Evolutionary conservation across 2,113 vertebrate species (phyloP).

Genomic region (Entomyzon cyanotis): DNA sequence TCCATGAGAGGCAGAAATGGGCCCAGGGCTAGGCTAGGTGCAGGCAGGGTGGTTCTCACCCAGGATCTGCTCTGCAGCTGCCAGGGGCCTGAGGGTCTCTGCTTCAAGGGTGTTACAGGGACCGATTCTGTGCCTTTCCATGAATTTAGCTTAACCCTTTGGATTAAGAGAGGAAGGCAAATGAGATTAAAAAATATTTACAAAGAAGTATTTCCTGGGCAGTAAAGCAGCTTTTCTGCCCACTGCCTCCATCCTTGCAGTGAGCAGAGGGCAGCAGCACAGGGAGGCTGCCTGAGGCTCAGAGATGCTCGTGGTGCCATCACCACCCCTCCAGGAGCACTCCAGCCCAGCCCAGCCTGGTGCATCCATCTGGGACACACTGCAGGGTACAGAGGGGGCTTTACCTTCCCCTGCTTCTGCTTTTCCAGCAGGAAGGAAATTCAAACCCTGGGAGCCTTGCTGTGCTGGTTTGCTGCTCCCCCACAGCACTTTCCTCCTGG

Average conservation of each 20-base stretch:
- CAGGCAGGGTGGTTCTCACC: neutral
- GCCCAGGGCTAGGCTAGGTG: neutral
- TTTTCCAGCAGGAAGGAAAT: neutral
- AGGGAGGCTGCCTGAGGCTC: neutral
- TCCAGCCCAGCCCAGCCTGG: neutral
- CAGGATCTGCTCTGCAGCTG: neutral
- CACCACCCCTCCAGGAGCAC: neutral
- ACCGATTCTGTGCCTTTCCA: neutral
- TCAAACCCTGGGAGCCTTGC: rapidly evolving
- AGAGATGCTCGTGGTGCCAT: neutral
- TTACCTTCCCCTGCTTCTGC: neutral
- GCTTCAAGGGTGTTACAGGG: neutral
- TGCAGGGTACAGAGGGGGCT: neutral
- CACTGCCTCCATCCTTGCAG: neutral
- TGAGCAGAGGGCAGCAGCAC: neutral
- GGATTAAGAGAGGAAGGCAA: neutral
- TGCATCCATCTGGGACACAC: neutral
- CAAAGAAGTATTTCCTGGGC: neutral
- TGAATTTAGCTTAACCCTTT: neutral
- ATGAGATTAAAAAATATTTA: neutral
- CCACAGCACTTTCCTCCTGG: neutral
- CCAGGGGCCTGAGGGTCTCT: rapidly evolving
- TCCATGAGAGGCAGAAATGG: neutral
- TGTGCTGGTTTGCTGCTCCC: neutral
- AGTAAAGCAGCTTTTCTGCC: neutral